Evolutionary conservation across 2,888 invertebrate species (phyloP).

Genomic region (Apamea crenata): DNA sequence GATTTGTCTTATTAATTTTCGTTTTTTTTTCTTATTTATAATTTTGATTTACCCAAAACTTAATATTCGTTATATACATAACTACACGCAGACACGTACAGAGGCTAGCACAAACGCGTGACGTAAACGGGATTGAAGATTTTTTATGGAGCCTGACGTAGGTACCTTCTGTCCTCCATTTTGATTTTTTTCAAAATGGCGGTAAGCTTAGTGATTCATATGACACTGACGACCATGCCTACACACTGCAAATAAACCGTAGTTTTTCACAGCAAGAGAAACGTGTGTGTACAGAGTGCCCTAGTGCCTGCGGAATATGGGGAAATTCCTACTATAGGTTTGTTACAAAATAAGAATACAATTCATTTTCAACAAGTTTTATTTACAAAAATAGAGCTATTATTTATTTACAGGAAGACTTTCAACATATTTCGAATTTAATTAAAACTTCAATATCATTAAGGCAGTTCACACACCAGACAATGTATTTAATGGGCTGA

Average conservation of each 20-base stretch:
- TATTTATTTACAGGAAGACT: conserved; percentile 67
- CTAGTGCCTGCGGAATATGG: background rate
- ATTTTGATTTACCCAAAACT: background rate
- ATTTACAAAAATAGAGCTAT: conserved; percentile 65
- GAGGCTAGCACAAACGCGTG: too few species aligned
- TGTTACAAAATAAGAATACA: conserved; percentile 12
- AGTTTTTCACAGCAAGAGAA: too few species aligned
- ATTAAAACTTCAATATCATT: conserved; percentile 32
- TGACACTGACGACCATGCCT: too few species aligned
- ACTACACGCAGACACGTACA: too few species aligned
- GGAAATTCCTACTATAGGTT: background rate
- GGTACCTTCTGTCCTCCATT: too few species aligned
- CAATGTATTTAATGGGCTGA: background rate
- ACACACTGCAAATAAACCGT: too few species aligned
- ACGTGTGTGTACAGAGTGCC: too few species aligned
- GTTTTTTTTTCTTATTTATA: background rate
- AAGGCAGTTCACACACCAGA: conserved; percentile 11
- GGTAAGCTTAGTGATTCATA: too few species aligned
- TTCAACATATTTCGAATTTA: conserved; percentile 33
- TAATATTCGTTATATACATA: background rate
- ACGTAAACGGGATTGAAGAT: too few species aligned
- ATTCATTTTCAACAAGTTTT: conserved; percentile 43
- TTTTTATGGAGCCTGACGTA: too few species aligned
- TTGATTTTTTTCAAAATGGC: too few species aligned
- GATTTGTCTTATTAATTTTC: conserved; percentile 19